Percentiles rank a stretch among this genome's conserved stretches.
These are phyloP conservation scores for Uria lomvia DNA, from an alignment of 2,113 vertebrate species.

Conservation along the genomic window DNA sequence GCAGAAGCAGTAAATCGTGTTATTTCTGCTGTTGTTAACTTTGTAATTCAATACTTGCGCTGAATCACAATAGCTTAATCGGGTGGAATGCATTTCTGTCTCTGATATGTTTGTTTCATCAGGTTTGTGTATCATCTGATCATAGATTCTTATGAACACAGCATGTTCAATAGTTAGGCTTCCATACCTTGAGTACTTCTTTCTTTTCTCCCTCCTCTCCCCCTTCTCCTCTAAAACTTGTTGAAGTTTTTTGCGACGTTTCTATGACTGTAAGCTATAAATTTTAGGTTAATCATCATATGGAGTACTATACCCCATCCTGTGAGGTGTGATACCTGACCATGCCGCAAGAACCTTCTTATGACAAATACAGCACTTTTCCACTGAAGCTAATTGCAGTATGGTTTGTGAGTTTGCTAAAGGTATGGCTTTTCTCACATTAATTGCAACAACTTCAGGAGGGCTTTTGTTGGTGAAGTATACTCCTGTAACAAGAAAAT, in stretches of 20 bases:
- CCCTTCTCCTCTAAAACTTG: background rate
- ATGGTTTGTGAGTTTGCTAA: background rate
- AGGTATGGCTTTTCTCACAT: background rate
- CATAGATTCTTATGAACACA: background rate
- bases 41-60: background rate
- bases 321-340: background rate
- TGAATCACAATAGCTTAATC: background rate
- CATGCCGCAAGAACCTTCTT: background rate
- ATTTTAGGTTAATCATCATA: background rate
- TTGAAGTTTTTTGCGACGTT: background rate
- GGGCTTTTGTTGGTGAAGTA: background rate
- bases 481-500: background rate
- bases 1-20: background rate
- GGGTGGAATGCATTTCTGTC: background rate
- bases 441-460: background rate
- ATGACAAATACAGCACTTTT: background rate
- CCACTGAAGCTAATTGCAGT: background rate
- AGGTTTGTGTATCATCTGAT: background rate
- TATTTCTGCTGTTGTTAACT: background rate
- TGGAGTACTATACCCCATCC: background rate
- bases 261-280: background rate
- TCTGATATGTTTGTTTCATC: background rate
- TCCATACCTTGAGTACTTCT: background rate
- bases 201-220: background rate
- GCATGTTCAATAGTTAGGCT: background rate